A percentile compares a stretch with the other conserved stretches of the same genome.
Conservation (phyloP, 92 coral and sea anemone genomes). For the Metridium senile region DNA sequence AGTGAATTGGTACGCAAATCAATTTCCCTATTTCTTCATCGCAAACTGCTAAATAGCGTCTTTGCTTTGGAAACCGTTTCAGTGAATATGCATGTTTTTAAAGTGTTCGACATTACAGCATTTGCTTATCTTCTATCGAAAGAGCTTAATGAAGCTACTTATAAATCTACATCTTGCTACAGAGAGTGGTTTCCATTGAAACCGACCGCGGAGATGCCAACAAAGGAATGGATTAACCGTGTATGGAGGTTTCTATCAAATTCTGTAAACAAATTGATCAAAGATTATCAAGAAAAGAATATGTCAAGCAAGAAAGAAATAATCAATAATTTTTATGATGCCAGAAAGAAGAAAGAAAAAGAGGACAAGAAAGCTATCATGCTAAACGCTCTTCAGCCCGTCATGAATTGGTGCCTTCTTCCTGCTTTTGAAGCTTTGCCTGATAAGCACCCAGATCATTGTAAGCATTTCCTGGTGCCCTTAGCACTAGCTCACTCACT, state of each 20-base stretch:
- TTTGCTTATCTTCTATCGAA: constrained; percentile 35
- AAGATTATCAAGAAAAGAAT: background rate
- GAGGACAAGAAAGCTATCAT: constrained; percentile 12
- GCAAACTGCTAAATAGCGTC: background rate
- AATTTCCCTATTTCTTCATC: constrained; percentile 45
- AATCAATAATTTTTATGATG: background rate
- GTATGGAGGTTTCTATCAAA: constrained; percentile 52
- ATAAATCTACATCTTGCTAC: background rate
- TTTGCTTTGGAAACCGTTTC: background rate
- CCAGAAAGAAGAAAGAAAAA: background rate
- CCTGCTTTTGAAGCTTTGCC: too few relatives aligned
- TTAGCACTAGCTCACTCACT: constrained; percentile 47
- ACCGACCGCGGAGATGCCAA: constrained; percentile 14
- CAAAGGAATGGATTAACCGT: constrained; percentile 21
- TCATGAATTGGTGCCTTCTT: constrained; percentile 62
- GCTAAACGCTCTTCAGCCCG: constrained; percentile 27
- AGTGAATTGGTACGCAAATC: constrained; percentile 39
- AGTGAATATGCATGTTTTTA: constrained; percentile 30
- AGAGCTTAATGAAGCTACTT: background rate
- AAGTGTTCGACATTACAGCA: constrained; percentile 33
- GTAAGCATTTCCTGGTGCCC: constrained; percentile 50
- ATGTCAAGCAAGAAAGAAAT: too few relatives aligned
- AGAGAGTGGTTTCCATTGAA: constrained; percentile 33
- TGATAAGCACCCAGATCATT: too few relatives aligned
- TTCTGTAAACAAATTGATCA: background rate